Base-by-base conservation (phyloP, 2,113 vertebrate species). In the Urocitellus parryii region DNA sequence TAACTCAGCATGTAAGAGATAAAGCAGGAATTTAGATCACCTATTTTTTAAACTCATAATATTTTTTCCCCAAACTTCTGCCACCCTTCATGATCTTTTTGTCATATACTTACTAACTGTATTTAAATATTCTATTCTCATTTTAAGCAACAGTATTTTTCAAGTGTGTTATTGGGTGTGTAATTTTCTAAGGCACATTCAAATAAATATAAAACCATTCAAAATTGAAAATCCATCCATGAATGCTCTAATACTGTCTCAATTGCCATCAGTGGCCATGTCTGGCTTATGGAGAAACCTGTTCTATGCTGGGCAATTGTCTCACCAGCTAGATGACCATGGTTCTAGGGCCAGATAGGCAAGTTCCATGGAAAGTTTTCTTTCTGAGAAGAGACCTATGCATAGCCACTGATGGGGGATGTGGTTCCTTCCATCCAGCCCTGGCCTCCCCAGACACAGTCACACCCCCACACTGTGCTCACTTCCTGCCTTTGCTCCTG, bases 401-500 rank as follows among this genome's bases (percentile, higher is more conserved):
- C 8, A 14, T 68, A 68, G 70, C 53, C 56, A 29, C 32, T 78
- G 5, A 88, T 78, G 42, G 63, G 24, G 67, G 83, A 89, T 61
- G 25, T 76, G 86, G 70, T 94, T 95, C 58, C 77, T 84, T 94
- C 77, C 18, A 2, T 68, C 76, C 39, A 48, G 12, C 8, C 42
- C 25, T 63, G 39, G 42, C 82, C 48, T 87, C 68, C n/a, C 24
- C 24, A 58, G 0, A 51, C 34, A 80, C 34, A 80, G 12, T 94
- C n/a, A 58, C n/a, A 53, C 25, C 53, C 63, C 29, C 3, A 4
- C 0, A 1, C 51, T 79, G 70, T 29, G 42, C 51, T 84, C 22
- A 42, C 70, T 80, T 91, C 89, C 92, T 94, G 77, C 32, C 76
- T 95, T 61, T 53, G 77, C 79, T 84, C 63, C 20, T 34, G 58